Base-by-base conservation (phyloP, 2,797 vertebrate species). In the Enteromius thamalakanensis region DNA sequence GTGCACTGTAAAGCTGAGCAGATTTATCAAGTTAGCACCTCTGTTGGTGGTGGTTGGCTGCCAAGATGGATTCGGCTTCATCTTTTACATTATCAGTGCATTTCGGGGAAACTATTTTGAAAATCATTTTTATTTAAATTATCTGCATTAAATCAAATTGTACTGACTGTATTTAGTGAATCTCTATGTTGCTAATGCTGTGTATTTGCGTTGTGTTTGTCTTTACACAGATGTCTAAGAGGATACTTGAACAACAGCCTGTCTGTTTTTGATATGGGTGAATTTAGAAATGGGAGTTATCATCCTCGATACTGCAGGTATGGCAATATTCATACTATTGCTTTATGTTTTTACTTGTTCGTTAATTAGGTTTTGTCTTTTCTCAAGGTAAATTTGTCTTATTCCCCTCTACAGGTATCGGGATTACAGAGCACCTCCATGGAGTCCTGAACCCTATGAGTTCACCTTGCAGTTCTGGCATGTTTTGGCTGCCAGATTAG, bases 391-490 rank as follows among this genome's bases (percentile, higher is more conserved):
- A 77, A 78, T 26, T 68, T 12, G 4, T 82, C 19, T 40, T 76
- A 29, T 79, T 45, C 23, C 32, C 34, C 49, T 69, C 89, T 90
- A 42, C 87, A 99, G 98, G 82, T 99, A 99, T 76, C 94, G 98
- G 86, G 98, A 99, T 92, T 99, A 99, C 91, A 94, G 98, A 94
- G 97, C 96, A 0, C 96, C 97, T 0, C 98, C 98, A 0, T 98
- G 97, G 97, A 97, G 96, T 86, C 84, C 93, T 0, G 93, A 92
- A 60, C 97, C 97, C 0, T 99, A 99, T 49, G 97, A 99, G 58
- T 99, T 99, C 93, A 99, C 98, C 40, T 92, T 99, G 84, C 98
- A 99, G 87, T 99, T 99, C 90, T 99, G 98, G 98, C 98, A 99
- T 68, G 98, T 99, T 86, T 91, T 99, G 67, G 98, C 98, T 83